Conservation (phyloP, 2,113 vertebrate species). For the Ceratotherium simum region DNA sequence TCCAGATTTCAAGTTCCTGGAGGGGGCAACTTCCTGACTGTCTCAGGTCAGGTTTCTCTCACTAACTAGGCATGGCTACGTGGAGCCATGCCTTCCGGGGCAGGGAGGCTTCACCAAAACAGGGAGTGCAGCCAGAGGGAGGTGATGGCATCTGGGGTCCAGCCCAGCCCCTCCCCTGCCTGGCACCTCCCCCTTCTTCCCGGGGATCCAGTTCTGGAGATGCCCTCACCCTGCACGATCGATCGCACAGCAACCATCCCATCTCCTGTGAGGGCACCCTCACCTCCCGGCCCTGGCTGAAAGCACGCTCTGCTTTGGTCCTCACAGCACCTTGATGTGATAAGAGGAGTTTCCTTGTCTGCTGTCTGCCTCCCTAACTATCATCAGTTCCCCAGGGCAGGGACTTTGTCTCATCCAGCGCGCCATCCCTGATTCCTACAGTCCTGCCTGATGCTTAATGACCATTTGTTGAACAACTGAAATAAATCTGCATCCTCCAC, state of each 20-base stretch:
- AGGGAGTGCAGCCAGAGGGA: no score
- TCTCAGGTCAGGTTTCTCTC: neutral
- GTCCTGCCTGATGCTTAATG: fast-evolving
- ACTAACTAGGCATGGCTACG: neutral
- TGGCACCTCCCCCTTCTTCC: neutral
- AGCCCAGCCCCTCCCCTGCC: neutral
- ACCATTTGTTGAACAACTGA: neutral
- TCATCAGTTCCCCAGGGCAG: no score
- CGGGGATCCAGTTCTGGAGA: neutral
- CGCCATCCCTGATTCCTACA: neutral
- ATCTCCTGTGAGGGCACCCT: no score
- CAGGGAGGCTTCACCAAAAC: neutral
- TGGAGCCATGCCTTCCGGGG: neutral
- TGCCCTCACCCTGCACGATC: fast-evolving
- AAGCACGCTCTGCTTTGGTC: neutral
- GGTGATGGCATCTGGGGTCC: neutral
- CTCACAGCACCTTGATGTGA: neutral
- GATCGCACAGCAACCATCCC: fast-evolving
- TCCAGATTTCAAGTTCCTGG: neutral
- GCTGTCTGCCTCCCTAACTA: neutral
- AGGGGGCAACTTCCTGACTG: neutral
- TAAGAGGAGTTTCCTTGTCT: neutral
- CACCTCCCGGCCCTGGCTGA: neutral
- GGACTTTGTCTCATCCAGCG: no score
- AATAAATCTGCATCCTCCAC: neutral